Base-by-base conservation (phyloP, 2,113 vertebrate species). In the Copsychus sechellarum region DNA sequence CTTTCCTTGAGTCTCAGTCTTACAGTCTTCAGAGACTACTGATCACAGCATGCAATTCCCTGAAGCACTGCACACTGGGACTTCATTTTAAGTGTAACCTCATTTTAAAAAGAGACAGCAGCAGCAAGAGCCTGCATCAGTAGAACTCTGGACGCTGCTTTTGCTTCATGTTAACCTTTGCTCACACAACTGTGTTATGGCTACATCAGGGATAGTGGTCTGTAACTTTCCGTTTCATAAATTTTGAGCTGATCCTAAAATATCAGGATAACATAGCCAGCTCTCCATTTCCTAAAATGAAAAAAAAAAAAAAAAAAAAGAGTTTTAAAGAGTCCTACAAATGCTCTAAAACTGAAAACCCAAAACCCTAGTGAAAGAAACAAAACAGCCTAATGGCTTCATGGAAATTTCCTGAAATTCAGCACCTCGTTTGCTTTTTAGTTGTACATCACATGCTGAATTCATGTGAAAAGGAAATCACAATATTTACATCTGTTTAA, bases 21-120 rank as follows among this genome's bases (percentile, higher is more conserved):
- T 86, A 80, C 61, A 95, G 90, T 93, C 95, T 96, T 95, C 92
- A 96, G 94, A 97, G 88, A 96, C 93, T 88, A 96, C 72, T 92
- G 94, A 96, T 96, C 92, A 93, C 93, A 96, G 95, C 93, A 81
- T 90, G 94, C 82, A 97, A 96, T 96, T 95, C 96, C 95, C 95
- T 74, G 57, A 94, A 95, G 95, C 86, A 86, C 95, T 92, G 72
- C 82, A 86, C 80, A 48, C 17, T 80, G 60, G 90, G 95, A 95
- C 88, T 95, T 92, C 95, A 80, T 94, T 96, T 90, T 70, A 88
- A 94, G 77, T 81, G 58, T 61, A 95, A 92, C 88, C 94, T 95
- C 60, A 34, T 80, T 77, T 88, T 23, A 31, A 72, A 86, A 80
- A 81, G 80, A 91, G 73, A 83, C 38, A 92, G 60, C 58, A 94